A percentile compares a stretch with the other conserved stretches of the same genome.
Conservation (phyloP, 2,888 invertebrate species). For the Augiades crinisus region DNA sequence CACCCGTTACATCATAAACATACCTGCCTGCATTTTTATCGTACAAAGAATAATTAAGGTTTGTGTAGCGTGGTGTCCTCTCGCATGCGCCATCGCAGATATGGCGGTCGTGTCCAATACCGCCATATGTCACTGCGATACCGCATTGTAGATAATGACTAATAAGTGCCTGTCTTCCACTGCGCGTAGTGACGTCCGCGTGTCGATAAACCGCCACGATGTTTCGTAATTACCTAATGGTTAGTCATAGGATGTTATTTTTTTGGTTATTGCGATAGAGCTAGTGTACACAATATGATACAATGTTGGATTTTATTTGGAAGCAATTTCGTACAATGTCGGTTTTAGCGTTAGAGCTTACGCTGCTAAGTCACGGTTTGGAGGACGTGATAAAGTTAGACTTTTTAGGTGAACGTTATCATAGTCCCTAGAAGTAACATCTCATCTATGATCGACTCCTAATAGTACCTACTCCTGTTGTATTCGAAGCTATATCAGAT, state of each 20-base stretch:
- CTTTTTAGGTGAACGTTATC: no score
- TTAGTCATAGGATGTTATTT: no score
- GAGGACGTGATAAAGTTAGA: no score
- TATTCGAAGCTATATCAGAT: no score
- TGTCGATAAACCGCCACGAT: conserved; percentile 35
- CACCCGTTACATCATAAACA: background rate
- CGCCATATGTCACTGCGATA: conserved; percentile 79
- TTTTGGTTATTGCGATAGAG: background rate
- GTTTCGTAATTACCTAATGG: background rate
- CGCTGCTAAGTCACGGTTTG: no score
- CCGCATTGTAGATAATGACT: conserved; percentile 71
- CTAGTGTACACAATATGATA: no score
- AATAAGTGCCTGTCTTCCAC: conserved; percentile 79
- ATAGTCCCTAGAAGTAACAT: no score
- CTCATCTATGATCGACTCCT: no score
- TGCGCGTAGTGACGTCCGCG: conserved; percentile 50
- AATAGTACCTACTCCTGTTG: no score
- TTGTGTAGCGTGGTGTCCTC: conserved; percentile 56
- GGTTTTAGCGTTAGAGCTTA: no score
- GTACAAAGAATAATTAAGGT: conserved; percentile 66
- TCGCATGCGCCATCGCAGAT: conserved; percentile 62
- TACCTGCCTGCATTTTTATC: conserved; percentile 15
- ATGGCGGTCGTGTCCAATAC: conserved; percentile 62
- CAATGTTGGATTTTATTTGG: no score
- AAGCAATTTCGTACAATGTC: no score